phyloP scores from a whole-genome alignment of 2,888 invertebrate genomes.

The Pachycephus smyrnensis region DNA sequence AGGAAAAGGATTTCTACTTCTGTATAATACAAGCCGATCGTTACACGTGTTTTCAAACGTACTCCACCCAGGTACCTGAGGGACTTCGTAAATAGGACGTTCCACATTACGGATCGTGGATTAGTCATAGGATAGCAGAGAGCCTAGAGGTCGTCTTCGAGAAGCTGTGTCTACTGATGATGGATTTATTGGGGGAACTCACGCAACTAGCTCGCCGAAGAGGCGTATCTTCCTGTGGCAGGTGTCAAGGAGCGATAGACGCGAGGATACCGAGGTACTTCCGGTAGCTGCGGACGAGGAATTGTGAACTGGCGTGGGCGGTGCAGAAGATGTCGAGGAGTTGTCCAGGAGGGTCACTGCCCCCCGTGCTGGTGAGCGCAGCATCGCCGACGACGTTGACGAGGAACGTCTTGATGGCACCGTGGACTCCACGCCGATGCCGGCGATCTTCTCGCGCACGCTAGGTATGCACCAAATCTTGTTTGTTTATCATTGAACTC shows the following conservation, averaged over 20 bases:
- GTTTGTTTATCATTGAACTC: conserved; percentile 49
- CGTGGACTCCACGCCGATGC: conserved; percentile 60
- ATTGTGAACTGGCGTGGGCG: conserved; percentile 54
- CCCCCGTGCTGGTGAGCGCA: conserved; percentile 58
- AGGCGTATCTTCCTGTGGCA: conserved; percentile 80
- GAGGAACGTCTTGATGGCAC: conserved; percentile 37
- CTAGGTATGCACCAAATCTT: conserved; percentile 58
- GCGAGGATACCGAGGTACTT: conserved; percentile 62
- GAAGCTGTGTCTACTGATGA: background rate
- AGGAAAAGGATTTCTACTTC: background rate
- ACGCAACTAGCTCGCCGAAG: conserved; percentile 80
- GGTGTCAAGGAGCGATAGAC: conserved; percentile 77
- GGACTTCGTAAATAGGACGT: background rate
- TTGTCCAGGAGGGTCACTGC: conserved; percentile 40
- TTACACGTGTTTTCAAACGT: background rate
- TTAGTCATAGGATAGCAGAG: background rate
- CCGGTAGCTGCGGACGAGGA: conserved; percentile 33
- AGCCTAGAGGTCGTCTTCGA: background rate
- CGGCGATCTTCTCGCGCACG: conserved; percentile 54
- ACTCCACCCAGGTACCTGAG: background rate
- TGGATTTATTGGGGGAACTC: conserved; percentile 64
- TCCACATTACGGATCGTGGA: background rate
- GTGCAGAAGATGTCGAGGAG: conserved; percentile 47
- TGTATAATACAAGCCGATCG: background rate
- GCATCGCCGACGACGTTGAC: conserved; percentile 50